Evolutionary conservation across 2,888 invertebrate species (phyloP).

Genomic region (Dolichopus griseipennis): DNA sequence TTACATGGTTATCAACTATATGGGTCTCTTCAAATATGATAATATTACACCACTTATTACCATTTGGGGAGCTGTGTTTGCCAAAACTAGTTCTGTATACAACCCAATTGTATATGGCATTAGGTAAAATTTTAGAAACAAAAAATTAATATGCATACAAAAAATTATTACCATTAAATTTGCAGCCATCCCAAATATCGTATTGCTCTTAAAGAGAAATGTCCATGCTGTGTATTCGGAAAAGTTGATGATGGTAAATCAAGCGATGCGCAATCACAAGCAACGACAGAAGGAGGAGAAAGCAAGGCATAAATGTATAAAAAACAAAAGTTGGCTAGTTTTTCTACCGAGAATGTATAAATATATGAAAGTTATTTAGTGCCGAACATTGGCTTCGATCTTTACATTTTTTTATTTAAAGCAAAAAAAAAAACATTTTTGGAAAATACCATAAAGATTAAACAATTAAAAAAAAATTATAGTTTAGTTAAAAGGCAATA

Average conservation of each 20-base stretch:
- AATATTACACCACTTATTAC: slow-evolving; percentile 71
- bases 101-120: slow-evolving; percentile 54
- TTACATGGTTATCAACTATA: slow-evolving; percentile 71
- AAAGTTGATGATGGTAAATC: slow-evolving; percentile 38
- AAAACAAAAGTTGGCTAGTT: neutral
- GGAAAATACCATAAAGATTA: neutral
- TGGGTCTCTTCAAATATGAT: slow-evolving; percentile 66
- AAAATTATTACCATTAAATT: slow-evolving; percentile 4
- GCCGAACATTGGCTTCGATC: neutral
- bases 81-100: slow-evolving; percentile 52
- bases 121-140: slow-evolving; percentile 43
- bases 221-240: slow-evolving; percentile 49
- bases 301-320: slow-evolving; percentile 34
- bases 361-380: neutral
- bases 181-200: slow-evolving; percentile 54
- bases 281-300: slow-evolving; percentile 35
- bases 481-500: neutral
- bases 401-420: slow-evolving; percentile 3
- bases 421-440: neutral
- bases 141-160: neutral
- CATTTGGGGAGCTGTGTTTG: slow-evolving; percentile 59
- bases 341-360: neutral
- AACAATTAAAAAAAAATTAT: neutral
- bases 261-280: slow-evolving; percentile 38
- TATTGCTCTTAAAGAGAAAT: slow-evolving; percentile 50